Evolutionary conservation across 2,797 vertebrate species (phyloP), one percentile per base, ranked within the genome.

Genomic region (Pelodytes ibericus): DNA sequence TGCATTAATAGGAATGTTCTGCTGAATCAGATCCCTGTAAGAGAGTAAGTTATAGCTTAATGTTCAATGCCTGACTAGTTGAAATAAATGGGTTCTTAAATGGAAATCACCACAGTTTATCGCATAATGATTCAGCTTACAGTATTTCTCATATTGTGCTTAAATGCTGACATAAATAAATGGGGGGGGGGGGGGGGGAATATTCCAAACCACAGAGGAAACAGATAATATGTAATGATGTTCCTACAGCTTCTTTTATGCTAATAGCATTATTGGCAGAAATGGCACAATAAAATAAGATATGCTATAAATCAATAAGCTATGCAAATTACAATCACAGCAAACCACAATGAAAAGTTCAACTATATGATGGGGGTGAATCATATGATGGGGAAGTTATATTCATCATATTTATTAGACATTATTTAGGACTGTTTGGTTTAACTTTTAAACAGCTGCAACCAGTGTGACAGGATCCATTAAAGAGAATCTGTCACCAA

Each of bases 81-180:
- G 49, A 58, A 27, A 58, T 58, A 53, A 53, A 53, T 53, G 2
- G 20, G n/a, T 53, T 53, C 20, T 53, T 53, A 58, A 58, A 58
- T 58, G 56, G 56, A 58, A 58, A 58, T 58, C 56, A 58, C 26
- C 56, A 58, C 56, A 22, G 24, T 58, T 58, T 58, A 58, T 56
- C 7, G 51, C 51, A 56, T 56, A 22, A 56, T 27, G 56, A 26
- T 29, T 58, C 56, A 29, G 24, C 25, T 58, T 58, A 29, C 56
- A 58, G 56, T 58, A 58, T 58, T 58, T 29, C 2, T 27, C 25
- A 26, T 58, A 58, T 58, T 3, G 27, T 29, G 56, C 56, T 58
- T 58, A 29, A 58, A 58, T 29, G 20, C 24, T 58, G 56, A 58
- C 56, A 29, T 58, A 58, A 58, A 58, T 58, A 58, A 58, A 27